Percentiles rank a stretch among this genome's conserved stretches.
Evolutionary conservation across 2,797 vertebrate species (phyloP).

Genomic region (Danionella dracula): DNA sequence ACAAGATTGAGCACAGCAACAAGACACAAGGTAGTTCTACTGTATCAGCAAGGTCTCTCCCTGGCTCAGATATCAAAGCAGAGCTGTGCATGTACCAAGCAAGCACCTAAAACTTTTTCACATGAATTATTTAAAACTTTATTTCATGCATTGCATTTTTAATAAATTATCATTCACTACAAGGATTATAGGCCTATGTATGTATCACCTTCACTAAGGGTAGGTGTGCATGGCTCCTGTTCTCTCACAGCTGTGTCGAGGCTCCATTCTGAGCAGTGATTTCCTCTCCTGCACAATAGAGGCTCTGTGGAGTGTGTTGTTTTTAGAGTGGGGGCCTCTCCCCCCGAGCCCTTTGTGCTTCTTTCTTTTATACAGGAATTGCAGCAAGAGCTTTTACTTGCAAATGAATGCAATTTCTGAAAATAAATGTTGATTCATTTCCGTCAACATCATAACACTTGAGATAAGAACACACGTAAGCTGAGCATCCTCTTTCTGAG

Average conservation of each 20-base stretch:
- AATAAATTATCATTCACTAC: no score
- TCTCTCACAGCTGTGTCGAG: conserved; percentile 55
- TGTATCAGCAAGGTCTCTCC: no score
- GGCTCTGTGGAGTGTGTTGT: conserved; percentile 70
- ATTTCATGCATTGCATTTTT: no score
- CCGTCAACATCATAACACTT: not conserved
- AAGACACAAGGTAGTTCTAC: no score
- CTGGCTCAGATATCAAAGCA: no score
- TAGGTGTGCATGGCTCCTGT: no score
- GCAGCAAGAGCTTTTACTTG: conserved; percentile 4
- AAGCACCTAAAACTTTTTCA: no score
- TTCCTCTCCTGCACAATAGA: conserved; percentile 69
- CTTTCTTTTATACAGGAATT: conserved; percentile 20
- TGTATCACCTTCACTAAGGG: no score
- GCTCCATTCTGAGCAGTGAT: conserved; percentile 56
- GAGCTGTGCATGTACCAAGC: no score
- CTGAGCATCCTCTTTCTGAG: not conserved
- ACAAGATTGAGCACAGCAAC: no score
- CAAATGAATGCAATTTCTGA: conserved; percentile 20
- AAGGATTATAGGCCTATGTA: no score
- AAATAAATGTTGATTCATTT: conserved; percentile 7
- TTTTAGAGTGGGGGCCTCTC: conserved; percentile 67
- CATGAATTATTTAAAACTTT: no score
- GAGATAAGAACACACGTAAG: not conserved
- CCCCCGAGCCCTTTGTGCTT: conserved; percentile 57